phyloP scores from a whole-genome alignment of 1,140 invertebrate species.

The Ladona fulva region DNA sequence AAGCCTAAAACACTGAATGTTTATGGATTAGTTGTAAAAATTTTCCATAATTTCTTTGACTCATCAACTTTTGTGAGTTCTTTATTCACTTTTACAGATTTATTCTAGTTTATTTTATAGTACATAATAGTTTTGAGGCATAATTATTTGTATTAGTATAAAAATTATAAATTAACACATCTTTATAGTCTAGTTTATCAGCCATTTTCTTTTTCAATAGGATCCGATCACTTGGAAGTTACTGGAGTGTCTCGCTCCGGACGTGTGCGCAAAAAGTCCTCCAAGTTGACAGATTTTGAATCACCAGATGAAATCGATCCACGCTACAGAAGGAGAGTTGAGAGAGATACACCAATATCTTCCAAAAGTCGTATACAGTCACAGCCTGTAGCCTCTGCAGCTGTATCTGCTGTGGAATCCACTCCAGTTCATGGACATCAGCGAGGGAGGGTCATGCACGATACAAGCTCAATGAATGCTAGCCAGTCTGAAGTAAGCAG shows the following conservation, averaged over 20 bases:
- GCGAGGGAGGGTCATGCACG: background rate
- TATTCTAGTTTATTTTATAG: no score
- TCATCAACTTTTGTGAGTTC: no score
- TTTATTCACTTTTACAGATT: no score
- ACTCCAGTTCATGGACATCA: background rate
- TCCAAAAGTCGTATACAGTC: background rate
- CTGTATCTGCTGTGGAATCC: background rate
- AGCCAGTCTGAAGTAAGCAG: background rate
- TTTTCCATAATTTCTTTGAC: no score
- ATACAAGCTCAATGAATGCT: background rate
- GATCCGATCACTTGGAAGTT: slow-evolving; percentile 55
- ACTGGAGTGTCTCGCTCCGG: slow-evolving; percentile 79
- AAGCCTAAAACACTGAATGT: no score
- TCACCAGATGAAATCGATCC: slow-evolving; percentile 65
- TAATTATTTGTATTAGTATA: no score
- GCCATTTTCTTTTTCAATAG: slow-evolving; percentile 36
- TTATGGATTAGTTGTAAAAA: no score
- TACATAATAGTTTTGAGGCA: no score
- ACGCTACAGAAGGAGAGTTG: slow-evolving; percentile 34
- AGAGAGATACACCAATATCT: slow-evolving; percentile 24
- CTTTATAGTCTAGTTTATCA: no score
- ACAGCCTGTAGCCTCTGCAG: background rate
- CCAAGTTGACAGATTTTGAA: slow-evolving; percentile 87
- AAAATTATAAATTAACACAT: no score
- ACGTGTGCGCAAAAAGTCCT: slow-evolving; percentile 85